Evolutionary conservation across 2,888 invertebrate species (phyloP).

Genomic region (Apotomis betuletana): DNA sequence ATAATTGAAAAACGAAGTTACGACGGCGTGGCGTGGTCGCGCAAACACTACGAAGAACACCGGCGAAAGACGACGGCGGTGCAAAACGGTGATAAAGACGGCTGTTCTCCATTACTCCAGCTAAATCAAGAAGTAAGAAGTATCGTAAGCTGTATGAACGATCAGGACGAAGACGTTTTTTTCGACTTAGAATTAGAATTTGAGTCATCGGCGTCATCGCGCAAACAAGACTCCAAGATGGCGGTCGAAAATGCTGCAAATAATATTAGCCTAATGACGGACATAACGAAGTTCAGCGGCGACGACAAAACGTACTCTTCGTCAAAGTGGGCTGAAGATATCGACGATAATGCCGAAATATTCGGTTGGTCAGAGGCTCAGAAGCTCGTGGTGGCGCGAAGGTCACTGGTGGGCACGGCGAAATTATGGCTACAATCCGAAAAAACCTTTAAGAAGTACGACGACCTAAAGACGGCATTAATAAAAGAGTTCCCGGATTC

Average conservation of each 20-base stretch:
- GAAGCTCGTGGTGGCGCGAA: background rate
- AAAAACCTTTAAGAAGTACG: background rate
- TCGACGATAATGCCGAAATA: background rate
- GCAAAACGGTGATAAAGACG: too few species aligned
- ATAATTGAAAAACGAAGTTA: too few species aligned
- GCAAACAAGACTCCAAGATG: background rate
- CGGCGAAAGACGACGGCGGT: too few species aligned
- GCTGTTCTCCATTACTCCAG: too few species aligned
- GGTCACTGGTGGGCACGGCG: slow-evolving; percentile 5
- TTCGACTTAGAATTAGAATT: too few species aligned
- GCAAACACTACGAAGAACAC: too few species aligned
- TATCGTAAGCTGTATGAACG: too few species aligned
- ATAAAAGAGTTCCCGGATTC: background rate
- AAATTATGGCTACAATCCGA: slow-evolving; percentile 2
- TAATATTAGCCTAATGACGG: background rate
- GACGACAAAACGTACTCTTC: slow-evolving; percentile 3
- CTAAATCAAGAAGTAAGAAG: too few species aligned
- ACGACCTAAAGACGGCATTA: background rate
- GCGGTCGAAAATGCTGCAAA: background rate
- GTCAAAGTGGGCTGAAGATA: background rate
- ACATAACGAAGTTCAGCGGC: slow-evolving; percentile 4
- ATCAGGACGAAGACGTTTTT: too few species aligned
- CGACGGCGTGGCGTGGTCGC: too few species aligned
- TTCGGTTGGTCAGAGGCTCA: slow-evolving; percentile 4
- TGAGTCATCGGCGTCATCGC: too few species aligned